A percentile compares a stretch with the other conserved stretches of the same genome.
Conservation (phyloP, 2,888 invertebrate species). For the Trypoxylon attenuatum region DNA sequence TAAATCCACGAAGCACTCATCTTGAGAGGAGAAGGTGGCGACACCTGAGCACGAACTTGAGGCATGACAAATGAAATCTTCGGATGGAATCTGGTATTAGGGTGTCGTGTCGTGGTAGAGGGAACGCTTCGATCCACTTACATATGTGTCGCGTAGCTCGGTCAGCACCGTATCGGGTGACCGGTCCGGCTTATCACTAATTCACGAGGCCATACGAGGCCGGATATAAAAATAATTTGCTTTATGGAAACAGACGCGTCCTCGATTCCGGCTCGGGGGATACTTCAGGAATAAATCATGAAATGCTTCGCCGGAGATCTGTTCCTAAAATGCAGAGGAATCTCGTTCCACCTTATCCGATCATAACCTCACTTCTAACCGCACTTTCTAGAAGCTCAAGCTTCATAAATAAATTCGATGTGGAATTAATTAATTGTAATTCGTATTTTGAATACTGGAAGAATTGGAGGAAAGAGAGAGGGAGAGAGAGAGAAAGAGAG, state of each 20-base stretch:
- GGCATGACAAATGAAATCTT: slow-evolving; percentile 17
- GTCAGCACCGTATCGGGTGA: slow-evolving; percentile 58
- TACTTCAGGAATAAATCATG: slow-evolving; percentile 60
- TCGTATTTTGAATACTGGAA: no score
- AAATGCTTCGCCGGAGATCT: slow-evolving; percentile 35
- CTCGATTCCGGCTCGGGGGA: slow-evolving; percentile 43
- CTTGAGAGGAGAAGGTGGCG: no score
- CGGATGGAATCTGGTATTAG: slow-evolving; percentile 43
- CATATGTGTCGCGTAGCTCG: slow-evolving; percentile 53
- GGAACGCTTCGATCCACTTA: slow-evolving; percentile 49
- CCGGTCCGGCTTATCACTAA: slow-evolving; percentile 68
- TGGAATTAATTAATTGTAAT: no score
- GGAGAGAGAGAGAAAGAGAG: no score
- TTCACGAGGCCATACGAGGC: slow-evolving; percentile 67
- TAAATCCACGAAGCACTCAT: no score
- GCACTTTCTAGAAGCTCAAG: not conserved
- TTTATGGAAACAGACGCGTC: slow-evolving; percentile 72
- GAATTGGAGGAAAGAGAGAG: no score
- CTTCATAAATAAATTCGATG: no score
- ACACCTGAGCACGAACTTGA: not conserved
- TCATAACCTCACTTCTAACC: slow-evolving; percentile 17
- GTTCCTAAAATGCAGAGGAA: slow-evolving; percentile 34
- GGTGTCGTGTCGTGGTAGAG: no score
- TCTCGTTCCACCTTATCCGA: slow-evolving; percentile 14
- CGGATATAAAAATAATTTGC: slow-evolving; percentile 73